Percentiles rank a stretch among this genome's conserved stretches.
Evolutionary conservation across 2,797 vertebrate species (phyloP).

Genomic region (Setipinna tenuifilis): DNA sequence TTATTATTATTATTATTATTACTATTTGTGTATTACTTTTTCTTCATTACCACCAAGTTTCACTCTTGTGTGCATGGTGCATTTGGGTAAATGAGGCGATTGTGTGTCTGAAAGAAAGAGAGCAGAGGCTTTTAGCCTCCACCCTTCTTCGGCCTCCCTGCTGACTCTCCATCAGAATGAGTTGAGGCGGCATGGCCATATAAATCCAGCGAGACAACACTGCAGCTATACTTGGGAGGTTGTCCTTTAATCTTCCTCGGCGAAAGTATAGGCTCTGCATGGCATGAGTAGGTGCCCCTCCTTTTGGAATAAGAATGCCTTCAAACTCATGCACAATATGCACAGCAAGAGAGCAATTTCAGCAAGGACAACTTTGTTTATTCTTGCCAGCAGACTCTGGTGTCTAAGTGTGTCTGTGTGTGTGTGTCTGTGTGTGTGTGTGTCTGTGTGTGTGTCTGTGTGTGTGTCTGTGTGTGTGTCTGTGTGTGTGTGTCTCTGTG

Average conservation of each 20-base stretch:
- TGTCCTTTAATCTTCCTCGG: conserved; percentile 14
- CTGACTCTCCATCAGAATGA: background rate
- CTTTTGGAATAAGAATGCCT: conserved; percentile 13
- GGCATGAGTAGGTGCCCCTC: background rate
- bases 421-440: conserved; percentile 1
- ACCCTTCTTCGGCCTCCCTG: background rate
- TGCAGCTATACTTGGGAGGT: background rate
- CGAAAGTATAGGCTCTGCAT: background rate
- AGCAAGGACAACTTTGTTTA: background rate
- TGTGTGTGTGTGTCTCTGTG: background rate
- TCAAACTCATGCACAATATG: background rate
- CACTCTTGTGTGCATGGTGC: background rate
- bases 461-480: background rate
- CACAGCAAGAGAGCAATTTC: background rate
- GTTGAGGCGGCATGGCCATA: background rate
- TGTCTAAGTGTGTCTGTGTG: background rate
- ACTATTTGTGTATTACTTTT: background rate
- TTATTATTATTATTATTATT: too few relatives aligned
- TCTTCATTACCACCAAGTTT: background rate
- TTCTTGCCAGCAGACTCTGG: conserved; percentile 12
- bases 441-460: background rate
- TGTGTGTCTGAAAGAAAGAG: background rate
- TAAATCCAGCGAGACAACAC: background rate
- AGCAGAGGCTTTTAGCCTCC: background rate
- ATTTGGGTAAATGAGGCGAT: background rate